A percentile compares a stretch with the other conserved stretches of the same genome.
phyloP scores from a whole-genome alignment of 1,140 invertebrate genomes.

The Trichonephila clavipes region DNA sequence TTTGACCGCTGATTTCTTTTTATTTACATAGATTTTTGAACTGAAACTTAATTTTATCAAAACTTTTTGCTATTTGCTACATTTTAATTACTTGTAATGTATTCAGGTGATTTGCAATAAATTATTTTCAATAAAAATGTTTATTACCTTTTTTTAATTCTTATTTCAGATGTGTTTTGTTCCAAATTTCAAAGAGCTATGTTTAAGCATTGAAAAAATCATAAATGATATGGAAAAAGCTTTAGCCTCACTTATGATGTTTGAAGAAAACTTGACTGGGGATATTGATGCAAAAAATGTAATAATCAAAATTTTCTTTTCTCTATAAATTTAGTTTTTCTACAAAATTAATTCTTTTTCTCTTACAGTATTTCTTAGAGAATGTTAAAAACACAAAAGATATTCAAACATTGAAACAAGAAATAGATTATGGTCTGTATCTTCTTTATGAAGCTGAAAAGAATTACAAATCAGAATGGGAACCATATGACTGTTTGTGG shows the following conservation, averaged over 20 bases:
- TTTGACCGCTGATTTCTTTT: no score
- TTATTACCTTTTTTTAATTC: not conserved
- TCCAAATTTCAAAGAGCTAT: slow-evolving; percentile 53
- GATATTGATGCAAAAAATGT: slow-evolving; percentile 14
- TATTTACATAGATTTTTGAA: no score
- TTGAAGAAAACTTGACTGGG: slow-evolving; percentile 11
- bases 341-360: not conserved
- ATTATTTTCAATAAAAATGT: not conserved
- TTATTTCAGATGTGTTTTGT: slow-evolving; percentile 17
- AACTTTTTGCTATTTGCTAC: no score
- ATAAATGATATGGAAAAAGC: not conserved
- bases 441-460: slow-evolving; percentile 38
- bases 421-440: slow-evolving; percentile 49
- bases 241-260: not conserved
- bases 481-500: slow-evolving; percentile 14
- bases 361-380: slow-evolving; percentile 6
- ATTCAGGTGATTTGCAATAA: no score
- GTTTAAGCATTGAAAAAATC: not conserved
- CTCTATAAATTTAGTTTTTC: not conserved
- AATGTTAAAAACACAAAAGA: not conserved
- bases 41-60: no score
- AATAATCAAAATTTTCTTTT: not conserved
- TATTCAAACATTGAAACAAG: slow-evolving; percentile 33
- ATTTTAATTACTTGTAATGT: no score
- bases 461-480: slow-evolving; percentile 16